Base-by-base conservation (phyloP, 2,113 vertebrate genomes). In the Anguilla japonica region DNA sequence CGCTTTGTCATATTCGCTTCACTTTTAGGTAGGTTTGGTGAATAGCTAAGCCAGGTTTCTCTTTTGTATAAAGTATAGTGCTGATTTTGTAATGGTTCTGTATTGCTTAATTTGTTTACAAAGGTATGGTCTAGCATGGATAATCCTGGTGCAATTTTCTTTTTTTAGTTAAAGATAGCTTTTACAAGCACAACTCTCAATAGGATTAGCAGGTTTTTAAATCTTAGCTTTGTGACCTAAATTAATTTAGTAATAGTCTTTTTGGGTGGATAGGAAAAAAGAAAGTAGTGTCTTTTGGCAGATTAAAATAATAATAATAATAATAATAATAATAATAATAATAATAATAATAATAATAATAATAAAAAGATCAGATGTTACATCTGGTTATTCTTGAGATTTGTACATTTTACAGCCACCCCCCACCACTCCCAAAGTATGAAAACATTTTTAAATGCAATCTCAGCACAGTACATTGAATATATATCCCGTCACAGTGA, bases 1-100 rank as follows among this genome's bases (percentile, higher is more conserved):
- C 96, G 97, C 88, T 99, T 98, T 94, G 96, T 97, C 92, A 96
- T 99, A 92, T 99, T 99, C 90, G 98, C 98, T 91, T 97, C 98
- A 93, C 96, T 99, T 91, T 96, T 99, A 96, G 98, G 98, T 99
- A 94, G 89, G 96, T 94, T 87, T 85, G 89, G 26, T 2, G 82
- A 8, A 34, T 6, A 2, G 46, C 34, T 29, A 34, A 56, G 34
- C 11, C 18, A 18, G 16, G 16, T 20, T 81, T 41, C 26, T 16
- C 0, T 39, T 79, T 18, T 29, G 8, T 15, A 11, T 4, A 13
- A 34, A 34, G 34, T 34, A 34, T 34, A 34, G 34, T 34, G 34
- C 34, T 34, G 34, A 34, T 34, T 34, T 34, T 34, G 34, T 34
- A 34, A 34, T 34, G 43, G 43, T 46, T 46, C 8, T n/a, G 26